phyloP scores from a whole-genome alignment of 2,888 invertebrate species.

The Tinea trinotella region DNA sequence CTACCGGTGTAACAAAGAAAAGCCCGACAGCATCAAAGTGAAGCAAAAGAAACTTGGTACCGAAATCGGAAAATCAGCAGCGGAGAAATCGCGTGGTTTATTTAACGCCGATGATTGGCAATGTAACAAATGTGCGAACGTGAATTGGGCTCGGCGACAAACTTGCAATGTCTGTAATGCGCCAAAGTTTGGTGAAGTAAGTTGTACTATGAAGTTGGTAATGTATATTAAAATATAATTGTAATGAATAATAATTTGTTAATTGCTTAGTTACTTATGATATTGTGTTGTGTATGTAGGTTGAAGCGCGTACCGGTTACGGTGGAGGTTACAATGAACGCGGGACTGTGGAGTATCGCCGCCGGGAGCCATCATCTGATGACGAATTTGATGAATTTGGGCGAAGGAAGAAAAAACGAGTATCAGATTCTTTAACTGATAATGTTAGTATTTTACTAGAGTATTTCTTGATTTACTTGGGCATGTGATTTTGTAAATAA shows the following conservation, averaged over 20 bases:
- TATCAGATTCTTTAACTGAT: conserved; percentile 28
- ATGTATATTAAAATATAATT: not conserved
- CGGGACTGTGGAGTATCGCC: conserved; percentile 95
- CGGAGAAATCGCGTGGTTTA: conserved; percentile 97
- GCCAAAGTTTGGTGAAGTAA: conserved; percentile 95
- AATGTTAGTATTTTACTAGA: conserved; percentile 19
- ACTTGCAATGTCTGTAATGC: conserved; percentile 99
- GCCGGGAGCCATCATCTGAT: conserved; percentile 87
- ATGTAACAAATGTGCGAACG: conserved; percentile 99
- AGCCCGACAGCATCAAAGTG: conserved; percentile 47
- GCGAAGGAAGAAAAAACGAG: conserved; percentile 74
- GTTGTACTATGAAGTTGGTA: conserved; percentile 37
- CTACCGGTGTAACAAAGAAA: conserved; percentile 90
- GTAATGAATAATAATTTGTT: not conserved
- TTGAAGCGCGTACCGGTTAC: conserved; percentile 84
- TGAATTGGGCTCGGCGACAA: conserved; percentile 97
- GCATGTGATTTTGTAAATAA: not conserved
- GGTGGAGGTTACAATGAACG: conserved; percentile 96
- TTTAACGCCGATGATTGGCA: conserved; percentile 99
- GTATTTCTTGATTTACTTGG: not conserved
- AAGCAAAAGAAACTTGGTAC: conserved; percentile 88
- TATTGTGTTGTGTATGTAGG: conserved; percentile 36
- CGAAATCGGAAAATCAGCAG: conserved; percentile 98
- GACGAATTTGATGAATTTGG: conserved; percentile 98
- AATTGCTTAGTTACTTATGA: not conserved